phyloP scores from a whole-genome alignment of 1,140 invertebrate species.

The Drosophila arizonae region DNA sequence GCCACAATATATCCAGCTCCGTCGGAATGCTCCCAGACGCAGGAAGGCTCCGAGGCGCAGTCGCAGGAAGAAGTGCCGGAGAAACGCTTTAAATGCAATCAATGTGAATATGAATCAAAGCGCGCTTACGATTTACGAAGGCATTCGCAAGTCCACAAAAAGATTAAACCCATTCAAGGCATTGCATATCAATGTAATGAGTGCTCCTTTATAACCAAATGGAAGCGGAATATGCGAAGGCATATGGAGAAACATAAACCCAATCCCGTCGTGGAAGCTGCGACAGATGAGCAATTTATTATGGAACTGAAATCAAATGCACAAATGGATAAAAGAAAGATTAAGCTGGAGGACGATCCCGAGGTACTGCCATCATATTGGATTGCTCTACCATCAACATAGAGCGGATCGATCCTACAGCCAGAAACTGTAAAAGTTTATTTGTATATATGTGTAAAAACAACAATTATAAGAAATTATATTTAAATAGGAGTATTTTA shows the following conservation, averaged over 20 bases:
- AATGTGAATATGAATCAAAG: conserved; percentile 33
- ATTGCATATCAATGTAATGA: conserved; percentile 22
- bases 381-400: conserved; percentile 5
- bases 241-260: conserved; percentile 27
- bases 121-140: conserved; percentile 28
- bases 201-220: conserved; percentile 32
- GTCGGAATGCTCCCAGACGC: background rate
- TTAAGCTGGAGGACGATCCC: background rate
- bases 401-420: too few species aligned
- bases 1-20: background rate
- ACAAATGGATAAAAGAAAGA: background rate
- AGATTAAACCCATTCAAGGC: conserved; percentile 13
- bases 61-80: background rate
- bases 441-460: conserved; percentile 1
- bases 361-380: conserved; percentile 9
- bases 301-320: background rate
- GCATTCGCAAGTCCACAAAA: conserved; percentile 11
- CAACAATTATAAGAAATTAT: background rate
- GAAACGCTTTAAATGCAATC: conserved; percentile 13
- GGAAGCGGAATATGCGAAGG: conserved; percentile 32
- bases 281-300: background rate
- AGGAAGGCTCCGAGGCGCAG: background rate
- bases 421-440: background rate
- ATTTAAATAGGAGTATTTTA: background rate
- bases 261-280: background rate